phyloP scores from a whole-genome alignment of 2,113 vertebrate genomes.

The Scomber scombrus region DNA sequence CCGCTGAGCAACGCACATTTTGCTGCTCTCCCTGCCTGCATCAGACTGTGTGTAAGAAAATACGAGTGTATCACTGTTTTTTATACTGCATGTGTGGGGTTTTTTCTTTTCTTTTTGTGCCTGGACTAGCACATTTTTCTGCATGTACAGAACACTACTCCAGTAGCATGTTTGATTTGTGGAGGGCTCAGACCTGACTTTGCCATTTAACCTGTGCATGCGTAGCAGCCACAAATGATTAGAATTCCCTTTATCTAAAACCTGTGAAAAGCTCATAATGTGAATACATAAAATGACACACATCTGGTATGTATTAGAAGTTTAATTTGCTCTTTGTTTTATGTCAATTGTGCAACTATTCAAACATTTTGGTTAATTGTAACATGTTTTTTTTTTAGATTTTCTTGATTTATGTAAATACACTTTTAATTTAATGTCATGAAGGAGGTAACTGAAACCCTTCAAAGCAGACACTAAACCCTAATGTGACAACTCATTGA shows the following conservation, averaged over 20 bases:
- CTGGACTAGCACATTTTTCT: background rate
- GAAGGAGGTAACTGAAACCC: too few species aligned
- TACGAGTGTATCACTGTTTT: background rate
- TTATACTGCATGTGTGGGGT: background rate
- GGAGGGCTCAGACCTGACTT: background rate
- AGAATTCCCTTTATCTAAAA: background rate
- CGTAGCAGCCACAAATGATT: background rate
- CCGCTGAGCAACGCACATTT: constrained; percentile 53
- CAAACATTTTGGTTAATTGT: background rate
- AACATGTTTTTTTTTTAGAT: too few species aligned
- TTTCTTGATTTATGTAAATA: too few species aligned
- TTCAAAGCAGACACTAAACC: too few species aligned
- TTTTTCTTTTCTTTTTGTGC: constrained; percentile 19
- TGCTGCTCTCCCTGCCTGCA: constrained; percentile 11
- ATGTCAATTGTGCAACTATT: background rate
- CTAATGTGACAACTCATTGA: too few species aligned
- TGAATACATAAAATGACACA: too few species aligned
- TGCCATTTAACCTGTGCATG: background rate
- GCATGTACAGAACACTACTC: background rate
- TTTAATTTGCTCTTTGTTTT: background rate
- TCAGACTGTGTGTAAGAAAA: background rate
- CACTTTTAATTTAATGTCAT: too few species aligned
- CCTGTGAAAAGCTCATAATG: background rate
- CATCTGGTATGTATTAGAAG: too few species aligned
- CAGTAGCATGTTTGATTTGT: background rate